Base-by-base conservation (phyloP, 2,797 vertebrate genomes). In the Hydrolagus colliei region DNA sequence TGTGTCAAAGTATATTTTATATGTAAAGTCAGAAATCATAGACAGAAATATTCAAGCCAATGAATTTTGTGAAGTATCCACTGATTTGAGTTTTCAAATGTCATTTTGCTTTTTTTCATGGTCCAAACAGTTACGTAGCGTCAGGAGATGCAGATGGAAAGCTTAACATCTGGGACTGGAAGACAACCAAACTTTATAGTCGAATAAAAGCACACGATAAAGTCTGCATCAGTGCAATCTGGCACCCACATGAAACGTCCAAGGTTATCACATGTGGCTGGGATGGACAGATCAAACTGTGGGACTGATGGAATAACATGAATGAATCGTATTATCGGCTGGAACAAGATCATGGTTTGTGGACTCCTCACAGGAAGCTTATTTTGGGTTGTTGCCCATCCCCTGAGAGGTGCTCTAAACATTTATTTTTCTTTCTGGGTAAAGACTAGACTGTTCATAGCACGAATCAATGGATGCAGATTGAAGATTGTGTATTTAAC, bases 131-230 rank as follows among this genome's bases (percentile, higher is more conserved):
- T 91, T 99, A 99, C 18, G 97, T 99, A 89, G 98, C 98, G 87
- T 99, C 98, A 22, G 98, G 98, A 85, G 98, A 99, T 71, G 98
- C 97, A 11, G 98, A 99, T 80, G 97, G 97, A 86, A 99, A 99
- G 89, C 92, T 99, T 86, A 99, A 99, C 87, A 96, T 99, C 89
- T 99, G 98, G 97, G 97, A 99, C 90, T 99, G 97, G 98, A 99
- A 99, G 92, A 99, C 98, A 20, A 99, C 98, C 74, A 99, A 99
- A 89, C 96, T 99, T 76, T 99, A 99, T 90, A 98, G 97, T 90
- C 93, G 97, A 84, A 95, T 99, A 89, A 99, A 99, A 91, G 98
- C 98, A 20, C 98, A 99, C 0, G 97, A 99, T 90, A 99, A 98
- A 91, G 98, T 99, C 88, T 99, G 98, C 90, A 99, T 99, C 20